Percentiles rank a stretch among this genome's conserved stretches.
Conservation (phyloP, 2,888 invertebrate genomes). For the Deilephila porcellus region DNA sequence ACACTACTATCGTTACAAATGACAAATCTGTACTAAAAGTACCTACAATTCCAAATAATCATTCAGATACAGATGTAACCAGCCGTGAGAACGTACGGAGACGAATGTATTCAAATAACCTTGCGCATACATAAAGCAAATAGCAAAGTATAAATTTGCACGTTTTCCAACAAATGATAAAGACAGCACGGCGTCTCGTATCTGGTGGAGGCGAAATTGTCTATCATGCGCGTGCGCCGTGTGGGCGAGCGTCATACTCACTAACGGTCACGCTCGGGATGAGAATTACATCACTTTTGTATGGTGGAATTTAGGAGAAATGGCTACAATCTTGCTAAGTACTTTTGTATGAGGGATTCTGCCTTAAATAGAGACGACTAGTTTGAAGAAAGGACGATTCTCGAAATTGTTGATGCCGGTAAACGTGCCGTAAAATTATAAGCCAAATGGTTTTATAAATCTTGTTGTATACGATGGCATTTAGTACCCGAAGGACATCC, state of each 20-base stretch:
- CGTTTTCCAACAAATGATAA: constrained; percentile 24
- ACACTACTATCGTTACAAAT: neutral
- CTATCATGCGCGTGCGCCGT: constrained; percentile 48
- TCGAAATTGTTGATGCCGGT: too few species aligned
- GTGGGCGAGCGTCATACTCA: constrained; percentile 49
- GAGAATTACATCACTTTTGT: constrained; percentile 29
- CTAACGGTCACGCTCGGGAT: constrained; percentile 48
- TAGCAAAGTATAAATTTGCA: constrained; percentile 19
- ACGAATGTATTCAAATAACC: constrained; percentile 14
- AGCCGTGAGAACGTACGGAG: constrained; percentile 9
- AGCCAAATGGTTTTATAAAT: too few species aligned
- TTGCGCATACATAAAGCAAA: constrained; percentile 21
- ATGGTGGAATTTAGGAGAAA: constrained; percentile 34
- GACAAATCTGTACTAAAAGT: neutral
- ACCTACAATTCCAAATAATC: neutral
- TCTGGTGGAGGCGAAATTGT: constrained; percentile 23
- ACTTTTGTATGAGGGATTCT: too few species aligned
- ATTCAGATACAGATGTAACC: neutral
- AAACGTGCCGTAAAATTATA: too few species aligned
- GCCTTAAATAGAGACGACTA: neutral
- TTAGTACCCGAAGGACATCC: too few species aligned
- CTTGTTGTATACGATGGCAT: too few species aligned
- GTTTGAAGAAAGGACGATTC: too few species aligned
- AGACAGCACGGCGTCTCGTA: constrained; percentile 21
- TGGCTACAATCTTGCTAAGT: neutral